Percentiles rank a stretch among this genome's conserved stretches.
Evolutionary conservation across 1,140 invertebrate genomes (phyloP).

Genomic region (Trichoplusia ni): DNA sequence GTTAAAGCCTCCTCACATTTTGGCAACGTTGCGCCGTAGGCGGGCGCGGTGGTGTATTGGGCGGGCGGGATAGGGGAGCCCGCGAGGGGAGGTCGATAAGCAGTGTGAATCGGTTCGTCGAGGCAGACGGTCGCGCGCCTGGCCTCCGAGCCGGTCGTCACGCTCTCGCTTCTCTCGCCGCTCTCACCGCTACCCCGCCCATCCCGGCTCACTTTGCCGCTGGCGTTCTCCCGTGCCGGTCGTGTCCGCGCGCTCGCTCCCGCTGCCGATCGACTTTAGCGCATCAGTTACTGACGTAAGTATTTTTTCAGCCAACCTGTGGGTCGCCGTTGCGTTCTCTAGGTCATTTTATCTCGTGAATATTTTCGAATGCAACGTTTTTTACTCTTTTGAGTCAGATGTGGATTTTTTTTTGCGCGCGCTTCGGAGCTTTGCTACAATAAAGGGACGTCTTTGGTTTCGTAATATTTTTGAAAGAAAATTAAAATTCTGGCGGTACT

Average conservation of each 20-base stretch:
- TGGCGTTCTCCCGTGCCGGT: neutral
- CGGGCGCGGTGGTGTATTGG: slow-evolving; percentile 61
- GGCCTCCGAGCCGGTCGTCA: neutral
- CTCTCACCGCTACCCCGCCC: slow-evolving; percentile 10
- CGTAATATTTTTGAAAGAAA: neutral
- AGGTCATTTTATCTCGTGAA: neutral
- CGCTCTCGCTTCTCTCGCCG: neutral
- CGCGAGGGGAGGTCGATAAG: slow-evolving; percentile 66
- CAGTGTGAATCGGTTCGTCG: slow-evolving; percentile 53
- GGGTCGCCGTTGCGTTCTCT: neutral
- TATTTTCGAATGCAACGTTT: neutral
- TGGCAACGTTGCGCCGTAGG: slow-evolving; percentile 61
- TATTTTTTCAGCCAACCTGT: slow-evolving; percentile 20
- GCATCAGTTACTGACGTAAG: neutral
- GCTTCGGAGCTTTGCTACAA: neutral
- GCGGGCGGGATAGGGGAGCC: slow-evolving; percentile 43
- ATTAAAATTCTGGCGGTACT: neutral
- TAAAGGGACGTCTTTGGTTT: neutral
- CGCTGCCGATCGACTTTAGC: neutral
- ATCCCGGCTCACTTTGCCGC: slow-evolving; percentile 10
- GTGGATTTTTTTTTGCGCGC: neutral
- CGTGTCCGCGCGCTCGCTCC: neutral
- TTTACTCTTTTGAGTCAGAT: neutral
- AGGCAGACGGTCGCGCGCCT: slow-evolving; percentile 16
- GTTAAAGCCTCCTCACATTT: slow-evolving; percentile 70